Evolutionary conservation across 1,140 invertebrate species (phyloP).

Genomic region (Anastrepha obliqua): DNA sequence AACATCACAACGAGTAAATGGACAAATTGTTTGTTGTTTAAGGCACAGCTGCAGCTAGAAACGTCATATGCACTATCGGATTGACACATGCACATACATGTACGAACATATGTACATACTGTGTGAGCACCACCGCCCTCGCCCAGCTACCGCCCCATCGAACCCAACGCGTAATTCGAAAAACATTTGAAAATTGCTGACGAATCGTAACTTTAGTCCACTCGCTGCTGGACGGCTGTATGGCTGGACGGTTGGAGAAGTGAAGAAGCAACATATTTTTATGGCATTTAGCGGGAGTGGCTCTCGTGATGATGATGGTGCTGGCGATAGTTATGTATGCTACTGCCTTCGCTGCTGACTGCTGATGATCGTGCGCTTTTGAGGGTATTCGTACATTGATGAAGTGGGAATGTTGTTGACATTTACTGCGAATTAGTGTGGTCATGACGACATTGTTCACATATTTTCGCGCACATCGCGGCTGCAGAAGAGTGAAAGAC

Average conservation of each 20-base stretch:
- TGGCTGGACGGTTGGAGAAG: background rate
- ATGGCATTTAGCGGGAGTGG: constrained; percentile 44
- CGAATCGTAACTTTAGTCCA: constrained; percentile 63
- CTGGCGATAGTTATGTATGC: background rate
- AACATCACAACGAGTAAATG: constrained; percentile 28
- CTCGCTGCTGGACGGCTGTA: background rate
- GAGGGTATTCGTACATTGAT: background rate
- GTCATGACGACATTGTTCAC: constrained; percentile 47
- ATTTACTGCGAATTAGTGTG: constrained; percentile 49
- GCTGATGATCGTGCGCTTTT: background rate
- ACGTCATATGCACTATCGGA: background rate
- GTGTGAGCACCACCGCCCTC: background rate
- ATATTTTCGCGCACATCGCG: constrained; percentile 45
- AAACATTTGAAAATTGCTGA: constrained; percentile 59
- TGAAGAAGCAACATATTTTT: constrained; percentile 30
- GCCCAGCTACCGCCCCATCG: background rate
- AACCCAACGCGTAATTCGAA: constrained; percentile 29
- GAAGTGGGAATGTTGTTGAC: constrained; percentile 52
- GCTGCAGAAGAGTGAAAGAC: background rate
- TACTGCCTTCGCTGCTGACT: background rate
- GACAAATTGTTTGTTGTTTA: constrained; percentile 44
- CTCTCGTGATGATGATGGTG: constrained; percentile 30
- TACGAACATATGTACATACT: background rate
- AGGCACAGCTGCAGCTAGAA: background rate
- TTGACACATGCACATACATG: no score